Evolutionary conservation across 1,140 invertebrate genomes (phyloP), one percentile per base, ranked within the genome.

Genomic region (Musca vetustissima): DNA sequence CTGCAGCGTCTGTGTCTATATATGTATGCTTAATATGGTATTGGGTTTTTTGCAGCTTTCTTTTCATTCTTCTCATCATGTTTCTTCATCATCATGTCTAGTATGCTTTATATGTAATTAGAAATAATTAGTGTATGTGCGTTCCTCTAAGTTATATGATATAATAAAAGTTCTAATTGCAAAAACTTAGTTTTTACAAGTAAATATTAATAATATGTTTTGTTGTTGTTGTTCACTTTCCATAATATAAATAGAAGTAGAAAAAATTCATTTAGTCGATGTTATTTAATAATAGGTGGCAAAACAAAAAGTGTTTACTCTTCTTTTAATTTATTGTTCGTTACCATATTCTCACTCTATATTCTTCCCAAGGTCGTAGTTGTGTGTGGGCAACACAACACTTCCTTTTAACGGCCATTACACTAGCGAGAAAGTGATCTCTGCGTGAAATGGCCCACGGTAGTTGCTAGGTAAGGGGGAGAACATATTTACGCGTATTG

Each of bases 101-200:
- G 50, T 53, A 53, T 52, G 19, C 4, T 19, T 52, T 52, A 15
- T n/a, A 32, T 59, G 15, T 57, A 14, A n/a, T 59, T 32, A 28
- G 28, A 28, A 59, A 59, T 65, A 25, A 50, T 65, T 19, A 48
- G 64, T 48, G 47, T 66, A 43, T 65, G 64, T 66, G 64, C 49
- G 64, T 66, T 24, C 17, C 11, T 66, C 17, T 32, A 48, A 66
- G 14, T 43, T 48, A 50, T 66, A 48, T 43, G 22, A 48, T 15
- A 66, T 36, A 25, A 25, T 66, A 22, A 48, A 48, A 50, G 25
- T 24, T 65, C 8, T 50, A 49, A 19, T 24, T 66, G 64, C 21
- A 49, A 66, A 66, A 66, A 50, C 64, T 66, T 43, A 22, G 64
- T 67, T 55, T 68, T 59, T 48, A 24, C 61, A 61, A 61, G 36